A percentile compares a stretch with the other conserved stretches of the same genome.
phyloP scores from a whole-genome alignment of 2,797 vertebrate genomes.

The Gallinago solitaria region DNA sequence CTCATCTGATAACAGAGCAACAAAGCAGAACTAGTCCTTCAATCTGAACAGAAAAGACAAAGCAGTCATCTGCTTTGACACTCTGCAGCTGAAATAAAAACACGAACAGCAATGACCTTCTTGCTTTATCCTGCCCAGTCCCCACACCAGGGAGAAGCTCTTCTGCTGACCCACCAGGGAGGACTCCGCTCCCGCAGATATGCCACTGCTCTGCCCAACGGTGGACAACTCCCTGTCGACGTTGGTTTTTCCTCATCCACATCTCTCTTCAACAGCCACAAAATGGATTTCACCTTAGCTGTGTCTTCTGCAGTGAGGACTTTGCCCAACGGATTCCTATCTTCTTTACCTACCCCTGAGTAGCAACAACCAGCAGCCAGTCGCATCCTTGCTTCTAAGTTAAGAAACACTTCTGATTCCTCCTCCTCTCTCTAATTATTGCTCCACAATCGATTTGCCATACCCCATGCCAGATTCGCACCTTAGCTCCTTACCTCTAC shows the following conservation, averaged over 20 bases:
- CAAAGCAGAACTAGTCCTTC: not conserved
- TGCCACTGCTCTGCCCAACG: not conserved
- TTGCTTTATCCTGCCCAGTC: not conserved
- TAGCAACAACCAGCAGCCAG: constrained; percentile 40
- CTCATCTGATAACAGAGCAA: not conserved
- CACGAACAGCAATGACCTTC: not conserved
- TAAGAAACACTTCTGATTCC: constrained; percentile 56
- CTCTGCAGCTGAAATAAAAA: not conserved
- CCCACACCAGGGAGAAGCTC: not conserved
- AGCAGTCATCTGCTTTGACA: not conserved
- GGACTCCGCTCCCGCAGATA: not conserved
- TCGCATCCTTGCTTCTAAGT: constrained; percentile 49
- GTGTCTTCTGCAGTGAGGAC: not conserved
- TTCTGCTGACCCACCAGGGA: not conserved
- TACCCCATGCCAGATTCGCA: constrained; percentile 3
- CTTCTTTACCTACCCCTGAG: not conserved
- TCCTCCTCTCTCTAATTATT: constrained; percentile 57
- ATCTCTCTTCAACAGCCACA: not conserved
- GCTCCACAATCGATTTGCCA: not conserved
- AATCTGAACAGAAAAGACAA: not conserved
- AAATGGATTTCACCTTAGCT: not conserved
- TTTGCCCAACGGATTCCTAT: not conserved
- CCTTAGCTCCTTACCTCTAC: constrained; percentile 22
- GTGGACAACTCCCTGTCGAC: not conserved
- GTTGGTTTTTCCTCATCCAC: not conserved